Conservation (phyloP, 2,888 invertebrate genomes). For the Rhingia campestris region DNA sequence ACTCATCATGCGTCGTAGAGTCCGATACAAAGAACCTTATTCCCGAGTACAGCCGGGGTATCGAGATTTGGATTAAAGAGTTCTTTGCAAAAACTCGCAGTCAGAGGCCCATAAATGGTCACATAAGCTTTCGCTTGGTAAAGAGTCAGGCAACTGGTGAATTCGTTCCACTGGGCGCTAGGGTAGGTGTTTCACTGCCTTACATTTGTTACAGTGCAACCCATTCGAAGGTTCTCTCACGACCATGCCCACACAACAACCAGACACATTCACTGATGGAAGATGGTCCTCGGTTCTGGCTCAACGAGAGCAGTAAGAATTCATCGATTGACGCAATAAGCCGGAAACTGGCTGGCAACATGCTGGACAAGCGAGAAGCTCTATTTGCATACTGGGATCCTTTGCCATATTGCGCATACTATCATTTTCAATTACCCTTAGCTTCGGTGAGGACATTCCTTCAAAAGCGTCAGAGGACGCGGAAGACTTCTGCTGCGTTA, state of each 20-base stretch:
- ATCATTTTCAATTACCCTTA: constrained; percentile 90
- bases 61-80: constrained; percentile 88
- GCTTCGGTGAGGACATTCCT: constrained; percentile 85
- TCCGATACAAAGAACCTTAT: constrained; percentile 87
- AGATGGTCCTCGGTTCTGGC: constrained; percentile 86
- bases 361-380: constrained; percentile 90
- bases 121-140: constrained; percentile 90
- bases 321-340: constrained; percentile 83
- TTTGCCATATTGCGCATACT: constrained; percentile 92
- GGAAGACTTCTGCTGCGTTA: constrained; percentile 52
- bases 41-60: constrained; percentile 87
- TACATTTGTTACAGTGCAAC: constrained; percentile 90
- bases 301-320: constrained; percentile 83
- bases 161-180: constrained; percentile 87
- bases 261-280: constrained; percentile 81
- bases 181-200: constrained; percentile 91
- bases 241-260: constrained; percentile 86
- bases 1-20: constrained; percentile 90
- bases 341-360: constrained; percentile 86
- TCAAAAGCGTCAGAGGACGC: constrained; percentile 81
- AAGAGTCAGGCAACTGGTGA: constrained; percentile 85
- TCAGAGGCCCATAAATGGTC: constrained; percentile 88
- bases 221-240: constrained; percentile 86
- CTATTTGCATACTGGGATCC: constrained; percentile 93
- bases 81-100: constrained; percentile 88